Evolutionary conservation across 2,888 invertebrate species (phyloP), one percentile per base, ranked within the genome.

Genomic region (Acrobasis repandana): DNA sequence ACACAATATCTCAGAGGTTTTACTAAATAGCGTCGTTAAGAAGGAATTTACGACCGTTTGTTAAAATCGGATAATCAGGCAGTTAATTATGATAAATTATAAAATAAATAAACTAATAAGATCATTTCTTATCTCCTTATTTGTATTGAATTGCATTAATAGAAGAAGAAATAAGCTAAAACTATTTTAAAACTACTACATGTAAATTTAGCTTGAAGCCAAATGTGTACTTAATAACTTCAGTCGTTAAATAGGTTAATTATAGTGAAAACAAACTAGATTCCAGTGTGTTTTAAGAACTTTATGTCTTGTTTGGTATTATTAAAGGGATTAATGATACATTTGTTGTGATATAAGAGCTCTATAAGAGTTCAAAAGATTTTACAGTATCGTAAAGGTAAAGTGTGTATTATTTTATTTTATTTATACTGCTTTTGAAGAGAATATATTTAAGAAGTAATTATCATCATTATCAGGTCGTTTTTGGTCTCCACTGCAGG

Each of bases 291-390:
- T 38, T 38, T 54, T 11, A 11, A 18, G n/a, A 54, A 16, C 10
- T 38, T 54, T 54, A 54, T 5, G 16, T 18, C 52, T 54, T 54
- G 18, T 54, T 54, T 38, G 16, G 38, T 16, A 18, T 54, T 36
- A 54, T 54, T 54, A 54, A 54, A 38, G 38, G 14, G 38, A 54
- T 54, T 54, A 5, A 54, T 16, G 54, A 9, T 54, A 18, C 18
- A 38, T 38, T 54, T 38, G 8, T 52, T 3, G 16, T 10, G n/a
- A n/a, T 10, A 9, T 10, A 52, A 33, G 34, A 36, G 52, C 15
- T 34, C 16, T 10, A 9, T 10, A 52, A 33, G 34, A 36, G 52
- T 36, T 34, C 16, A 16, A 36, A 36, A 28, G 2, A 28, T 6
- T 28, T 28, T 8, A 28, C 28, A 28, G 28, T 28, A 28, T 6